Evolutionary conservation across 2,113 vertebrate genomes (phyloP).

Genomic region (Syngnathus typhle): DNA sequence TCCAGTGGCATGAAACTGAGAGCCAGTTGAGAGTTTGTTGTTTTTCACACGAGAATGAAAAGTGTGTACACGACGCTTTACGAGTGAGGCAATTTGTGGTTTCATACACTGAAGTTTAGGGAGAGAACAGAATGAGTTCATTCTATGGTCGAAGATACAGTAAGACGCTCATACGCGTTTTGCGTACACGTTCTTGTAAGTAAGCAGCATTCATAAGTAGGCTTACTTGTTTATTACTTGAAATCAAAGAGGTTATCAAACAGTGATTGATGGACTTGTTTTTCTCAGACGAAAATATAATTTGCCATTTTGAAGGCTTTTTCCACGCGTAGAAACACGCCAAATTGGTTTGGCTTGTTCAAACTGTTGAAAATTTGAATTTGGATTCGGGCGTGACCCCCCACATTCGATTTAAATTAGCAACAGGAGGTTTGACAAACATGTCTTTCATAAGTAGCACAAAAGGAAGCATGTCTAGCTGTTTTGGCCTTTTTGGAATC

Average conservation of each 20-base stretch:
- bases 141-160: constrained; percentile 17
- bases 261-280: background rate
- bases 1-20: constrained; percentile 9
- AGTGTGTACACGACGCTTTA: constrained; percentile 38
- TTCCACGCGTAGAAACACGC: background rate
- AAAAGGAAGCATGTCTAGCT: background rate
- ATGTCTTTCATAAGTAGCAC: background rate
- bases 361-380: background rate
- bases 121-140: constrained; percentile 36
- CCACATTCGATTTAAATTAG: background rate
- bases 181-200: constrained; percentile 3
- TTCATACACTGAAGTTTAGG: constrained; percentile 46
- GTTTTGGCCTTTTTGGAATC: background rate
- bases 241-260: background rate
- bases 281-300: background rate
- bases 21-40: constrained; percentile 28
- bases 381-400: background rate
- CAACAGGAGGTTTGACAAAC: background rate
- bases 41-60: constrained; percentile 31
- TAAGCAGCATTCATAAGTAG: background rate
- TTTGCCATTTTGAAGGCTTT: background rate
- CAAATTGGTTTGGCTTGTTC: background rate
- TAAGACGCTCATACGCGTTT: background rate
- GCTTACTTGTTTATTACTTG: background rate
- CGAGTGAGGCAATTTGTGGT: constrained; percentile 40